A percentile compares a stretch with the other conserved stretches of the same genome.
Conservation (phyloP, 2,113 vertebrate genomes). For the Oenanthe melanoleuca region DNA sequence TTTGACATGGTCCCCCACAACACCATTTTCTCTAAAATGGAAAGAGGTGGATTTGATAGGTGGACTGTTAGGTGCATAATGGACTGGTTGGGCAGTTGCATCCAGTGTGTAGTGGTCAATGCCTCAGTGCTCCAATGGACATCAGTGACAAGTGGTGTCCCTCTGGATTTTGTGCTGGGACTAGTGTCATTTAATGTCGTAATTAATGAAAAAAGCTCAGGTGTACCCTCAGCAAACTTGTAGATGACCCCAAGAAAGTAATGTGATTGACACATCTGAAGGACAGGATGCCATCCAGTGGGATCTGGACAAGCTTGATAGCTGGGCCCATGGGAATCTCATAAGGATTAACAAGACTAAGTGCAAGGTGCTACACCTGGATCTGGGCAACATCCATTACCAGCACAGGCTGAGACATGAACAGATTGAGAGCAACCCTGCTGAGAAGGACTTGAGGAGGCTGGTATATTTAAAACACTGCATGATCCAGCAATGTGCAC, state of each 20-base stretch:
- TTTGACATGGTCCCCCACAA: not conserved
- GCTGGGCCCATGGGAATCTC: not conserved
- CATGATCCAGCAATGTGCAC: not conserved
- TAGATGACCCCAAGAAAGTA: not conserved
- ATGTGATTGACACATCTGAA: not conserved
- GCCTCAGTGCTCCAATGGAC: not conserved
- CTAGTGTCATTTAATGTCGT: not conserved
- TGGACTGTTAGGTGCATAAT: not conserved
- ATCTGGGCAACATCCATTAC: rapidly evolving
- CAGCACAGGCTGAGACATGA: not conserved
- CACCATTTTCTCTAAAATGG: not conserved
- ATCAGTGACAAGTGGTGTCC: not conserved
- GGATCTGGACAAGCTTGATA: not conserved
- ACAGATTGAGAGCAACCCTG: not conserved
- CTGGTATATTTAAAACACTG: not conserved
- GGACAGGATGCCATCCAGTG: not conserved
- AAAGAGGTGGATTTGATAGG: not conserved
- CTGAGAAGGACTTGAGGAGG: not conserved
- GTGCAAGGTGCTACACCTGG: not conserved
- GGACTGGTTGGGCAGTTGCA: not conserved
- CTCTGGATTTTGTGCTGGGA: not conserved
- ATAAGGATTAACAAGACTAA: not conserved
- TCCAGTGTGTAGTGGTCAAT: not conserved
- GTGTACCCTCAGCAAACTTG: not conserved
- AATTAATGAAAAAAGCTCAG: not conserved